Base-by-base conservation (phyloP, 2,888 invertebrate genomes). In the Elmis aenea region DNA sequence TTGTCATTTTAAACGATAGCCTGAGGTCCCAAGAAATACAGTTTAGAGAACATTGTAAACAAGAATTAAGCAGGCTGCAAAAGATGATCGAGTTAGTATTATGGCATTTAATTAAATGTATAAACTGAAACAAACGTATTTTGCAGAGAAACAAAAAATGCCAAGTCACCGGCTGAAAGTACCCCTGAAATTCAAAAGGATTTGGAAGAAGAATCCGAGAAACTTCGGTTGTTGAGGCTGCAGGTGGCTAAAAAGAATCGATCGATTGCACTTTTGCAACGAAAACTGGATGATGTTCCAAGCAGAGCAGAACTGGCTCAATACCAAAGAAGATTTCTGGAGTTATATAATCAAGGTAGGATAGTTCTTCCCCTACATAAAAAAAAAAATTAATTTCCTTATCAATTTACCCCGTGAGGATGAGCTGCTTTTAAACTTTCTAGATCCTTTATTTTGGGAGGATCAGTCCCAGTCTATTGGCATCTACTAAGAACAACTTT, bases 271-370 rank as follows among this genome's bases (percentile, higher is more conserved):
- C 75, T 79, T 6, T 77, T 95, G 50, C 84, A 89, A 38, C 74
- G 91, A 13, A 87, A 89, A 57, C 71, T 96, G 35, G 97, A 97
- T 62, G 91, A 93, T 57, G 83, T 94, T 35, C 97, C 97, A 1
- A 87, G 90, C 16, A 77, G 93, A 40, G 88, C 91, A 0, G 97
- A 99, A 64, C 70, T 97, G 33, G 79, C 89, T 32, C 97, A 99
- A 62, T 97, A 99, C 66, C 95, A 97, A 64, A 79, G 89, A 57
- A 74, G 97, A 53, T 97, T 99, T 66, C 77, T 96, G 56, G 97
- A 97, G 70, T 76, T 97, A 5, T 95, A 95, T 61, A 92, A 93
- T 71, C 94, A 89, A 79, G 86, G 86, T 85, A 61, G 39, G 14
- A 24, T 10, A 33, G 18, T 18, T 14, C 13, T n/a, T n/a, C n/a